Evolutionary conservation across 1,140 invertebrate species (phyloP), one percentile per base, ranked within the genome.

Genomic region (Cotesia typhae): DNA sequence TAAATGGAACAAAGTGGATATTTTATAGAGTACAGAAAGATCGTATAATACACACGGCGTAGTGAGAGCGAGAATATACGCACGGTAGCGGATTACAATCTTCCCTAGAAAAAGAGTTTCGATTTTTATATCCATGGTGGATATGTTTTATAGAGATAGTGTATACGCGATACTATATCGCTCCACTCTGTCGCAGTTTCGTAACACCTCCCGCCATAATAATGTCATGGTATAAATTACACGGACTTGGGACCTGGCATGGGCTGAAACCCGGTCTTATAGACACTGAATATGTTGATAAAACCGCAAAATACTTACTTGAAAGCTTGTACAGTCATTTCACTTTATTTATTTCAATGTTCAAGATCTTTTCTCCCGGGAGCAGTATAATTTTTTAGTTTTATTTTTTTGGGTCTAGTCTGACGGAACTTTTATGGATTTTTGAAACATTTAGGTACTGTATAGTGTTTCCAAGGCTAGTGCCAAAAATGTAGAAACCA

Each of bases 201-300:
- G 38, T 67, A 72, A 67, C 64, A 72, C 37, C 70, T 59, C 70
- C 59, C 55, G 36, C 70, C 52, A 60, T 72, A 72, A 72, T 72
- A 72, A 72, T 72, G 70, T 72, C 41, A 9, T 38, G 20, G 38
- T 64, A 67, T 72, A 72, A 72, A 72, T 72, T 72, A 67, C 64
- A 71, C 14, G 10, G 41, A 28, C 28, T 28, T 28, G 12, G 14
- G 63, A 59, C 52, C 60, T 55, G 70, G 52, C 52, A 60, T 55
- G 70, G 52, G 7, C 66, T 67, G 14, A 47, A 71, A 71, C 65
- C 70, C n/a, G n/a, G 61, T 71, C 63, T 9, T 14, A 63, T 38
- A 35, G n/a, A 35, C 47, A 41, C 28, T 14, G 59, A 59, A 28
- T 59, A 20, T 20, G 4, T 17, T 6, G 17, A 20, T 52, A 53